phyloP scores from a whole-genome alignment of 2,113 vertebrate genomes.

The Epinephelus cyanopodus region DNA sequence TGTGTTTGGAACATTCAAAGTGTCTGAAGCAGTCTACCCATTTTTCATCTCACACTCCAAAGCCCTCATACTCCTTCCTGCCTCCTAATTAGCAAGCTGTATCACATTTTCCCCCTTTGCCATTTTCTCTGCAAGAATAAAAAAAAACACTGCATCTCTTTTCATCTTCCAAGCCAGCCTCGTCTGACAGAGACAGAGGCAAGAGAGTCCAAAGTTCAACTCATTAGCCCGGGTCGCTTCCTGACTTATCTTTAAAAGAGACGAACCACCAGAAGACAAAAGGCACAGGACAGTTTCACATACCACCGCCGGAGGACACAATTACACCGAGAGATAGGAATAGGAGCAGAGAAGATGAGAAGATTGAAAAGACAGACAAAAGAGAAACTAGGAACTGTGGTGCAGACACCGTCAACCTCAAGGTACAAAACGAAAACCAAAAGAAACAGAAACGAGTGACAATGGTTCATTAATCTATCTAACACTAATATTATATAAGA shows the following conservation, averaged over 20 bases:
- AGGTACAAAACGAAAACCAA: background rate
- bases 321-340: constrained; percentile 32
- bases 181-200: constrained; percentile 78
- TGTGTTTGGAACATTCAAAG: constrained; percentile 30
- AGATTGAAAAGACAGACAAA: constrained; percentile 5
- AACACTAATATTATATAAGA: background rate
- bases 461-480: background rate
- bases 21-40: constrained; percentile 15
- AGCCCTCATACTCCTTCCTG: constrained; percentile 80
- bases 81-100: constrained; percentile 90
- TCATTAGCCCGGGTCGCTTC: constrained; percentile 91
- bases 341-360: constrained; percentile 14
- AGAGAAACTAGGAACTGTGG: constrained; percentile 7
- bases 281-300: constrained; percentile 47
- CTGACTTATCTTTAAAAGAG: constrained; percentile 84
- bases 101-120: constrained; percentile 23
- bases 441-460: background rate
- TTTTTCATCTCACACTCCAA: constrained; percentile 69
- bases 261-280: constrained; percentile 52
- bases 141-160: constrained; percentile 76
- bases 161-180: constrained; percentile 89
- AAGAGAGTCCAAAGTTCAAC: constrained; percentile 89
- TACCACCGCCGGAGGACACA: constrained; percentile 54
- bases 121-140: constrained; percentile 49
- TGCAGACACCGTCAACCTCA: background rate